Conservation (phyloP, 2,888 invertebrate species). For the Mongoloraphidia duomilia region DNA sequence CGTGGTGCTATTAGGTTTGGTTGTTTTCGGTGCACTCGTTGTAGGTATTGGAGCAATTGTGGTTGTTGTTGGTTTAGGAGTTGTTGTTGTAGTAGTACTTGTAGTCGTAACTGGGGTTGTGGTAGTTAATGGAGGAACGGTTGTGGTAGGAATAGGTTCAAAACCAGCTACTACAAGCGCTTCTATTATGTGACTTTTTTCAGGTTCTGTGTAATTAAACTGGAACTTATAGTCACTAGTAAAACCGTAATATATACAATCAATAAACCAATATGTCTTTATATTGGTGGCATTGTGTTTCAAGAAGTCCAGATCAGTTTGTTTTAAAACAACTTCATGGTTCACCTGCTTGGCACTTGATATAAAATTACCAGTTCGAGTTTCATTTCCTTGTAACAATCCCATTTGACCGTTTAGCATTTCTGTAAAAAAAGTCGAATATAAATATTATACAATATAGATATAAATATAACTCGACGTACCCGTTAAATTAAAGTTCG, state of each 20-base stretch:
- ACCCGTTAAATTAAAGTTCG: constrained; percentile 35
- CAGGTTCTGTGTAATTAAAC: constrained; percentile 47
- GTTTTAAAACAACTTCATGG: constrained; percentile 41
- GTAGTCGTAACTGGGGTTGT: constrained; percentile 18
- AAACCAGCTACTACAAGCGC: constrained; percentile 57
- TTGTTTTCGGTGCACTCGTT: constrained; percentile 14
- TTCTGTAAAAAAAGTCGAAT: constrained; percentile 30
- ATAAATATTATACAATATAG: constrained; percentile 6
- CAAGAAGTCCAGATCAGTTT: constrained; percentile 46
- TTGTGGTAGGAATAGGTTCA: constrained; percentile 34
- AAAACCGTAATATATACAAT: constrained; percentile 54
- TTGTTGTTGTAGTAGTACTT: constrained; percentile 21
- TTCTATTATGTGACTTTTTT: constrained; percentile 46
- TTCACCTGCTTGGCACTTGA: constrained; percentile 43
- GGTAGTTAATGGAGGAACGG: constrained; percentile 24
- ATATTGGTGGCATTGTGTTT: constrained; percentile 36
- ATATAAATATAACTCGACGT: constrained; percentile 14
- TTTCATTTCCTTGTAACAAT: constrained; percentile 45
- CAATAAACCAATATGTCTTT: constrained; percentile 64
- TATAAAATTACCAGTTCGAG: constrained; percentile 42
- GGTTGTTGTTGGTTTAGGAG: constrained; percentile 17
- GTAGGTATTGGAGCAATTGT: constrained; percentile 15
- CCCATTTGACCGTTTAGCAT: constrained; percentile 51
- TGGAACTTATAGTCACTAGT: constrained; percentile 44
- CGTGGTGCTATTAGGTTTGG: constrained; percentile 12